Evolutionary conservation across 2,888 invertebrate species (phyloP).

Genomic region (Nowickia ferox): DNA sequence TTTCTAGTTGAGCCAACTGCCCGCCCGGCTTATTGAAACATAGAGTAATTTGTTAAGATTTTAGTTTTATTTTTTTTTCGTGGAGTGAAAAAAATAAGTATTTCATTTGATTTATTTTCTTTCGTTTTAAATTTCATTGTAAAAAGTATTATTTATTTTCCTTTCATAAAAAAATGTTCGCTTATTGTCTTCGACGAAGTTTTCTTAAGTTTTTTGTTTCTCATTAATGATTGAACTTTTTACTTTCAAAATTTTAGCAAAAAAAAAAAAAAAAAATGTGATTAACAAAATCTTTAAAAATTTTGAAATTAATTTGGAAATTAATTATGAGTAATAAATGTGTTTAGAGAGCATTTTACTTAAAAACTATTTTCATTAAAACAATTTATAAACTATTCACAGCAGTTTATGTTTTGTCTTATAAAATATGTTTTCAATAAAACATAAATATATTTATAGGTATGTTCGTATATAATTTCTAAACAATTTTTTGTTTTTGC

Average conservation of each 20-base stretch:
- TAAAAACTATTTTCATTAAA: constrained; percentile 74
- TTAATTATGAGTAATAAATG: constrained; percentile 23
- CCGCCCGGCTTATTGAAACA: not conserved
- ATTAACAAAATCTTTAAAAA: not conserved
- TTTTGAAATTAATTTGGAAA: not conserved
- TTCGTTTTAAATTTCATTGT: constrained; percentile 42
- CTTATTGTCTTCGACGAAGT: constrained; percentile 68
- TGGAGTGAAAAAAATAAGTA: not conserved
- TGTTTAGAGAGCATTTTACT: constrained; percentile 55
- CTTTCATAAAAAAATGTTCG: constrained; percentile 46
- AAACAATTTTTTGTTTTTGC: constrained; percentile 50
- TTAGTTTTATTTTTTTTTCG: not conserved
- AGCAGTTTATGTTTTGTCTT: constrained; percentile 78
- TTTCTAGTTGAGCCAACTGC: no score
- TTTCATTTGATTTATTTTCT: not conserved
- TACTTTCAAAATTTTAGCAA: not conserved
- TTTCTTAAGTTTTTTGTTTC: constrained; percentile 25
- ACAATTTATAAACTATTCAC: constrained; percentile 82
- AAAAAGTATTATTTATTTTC: constrained; percentile 36
- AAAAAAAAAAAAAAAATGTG: not conserved
- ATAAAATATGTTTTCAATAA: constrained; percentile 68
- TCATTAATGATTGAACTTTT: constrained; percentile 46
- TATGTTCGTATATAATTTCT: not conserved
- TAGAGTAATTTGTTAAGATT: not conserved
- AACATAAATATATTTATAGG: constrained; percentile 5